A percentile compares a stretch with the other conserved stretches of the same genome.
Evolutionary conservation across 2,888 invertebrate species (phyloP).

Genomic region (Catocala sponsa): DNA sequence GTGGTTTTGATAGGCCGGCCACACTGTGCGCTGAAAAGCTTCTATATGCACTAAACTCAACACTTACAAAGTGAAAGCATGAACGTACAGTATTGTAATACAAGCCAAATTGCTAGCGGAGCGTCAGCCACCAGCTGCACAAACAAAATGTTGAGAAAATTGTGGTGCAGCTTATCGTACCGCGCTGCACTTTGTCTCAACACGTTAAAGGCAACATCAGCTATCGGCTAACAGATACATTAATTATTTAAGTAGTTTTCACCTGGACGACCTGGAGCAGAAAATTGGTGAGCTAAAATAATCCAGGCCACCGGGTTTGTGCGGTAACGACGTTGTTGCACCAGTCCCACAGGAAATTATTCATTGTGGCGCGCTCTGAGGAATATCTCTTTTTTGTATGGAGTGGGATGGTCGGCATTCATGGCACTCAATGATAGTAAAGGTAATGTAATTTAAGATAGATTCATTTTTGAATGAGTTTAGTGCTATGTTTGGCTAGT

Average conservation of each 20-base stretch:
- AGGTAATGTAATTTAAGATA: too few relatives aligned
- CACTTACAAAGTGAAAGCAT: background rate
- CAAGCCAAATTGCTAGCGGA: too few relatives aligned
- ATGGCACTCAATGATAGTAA: too few relatives aligned
- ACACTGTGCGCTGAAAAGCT: too few relatives aligned
- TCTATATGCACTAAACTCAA: too few relatives aligned
- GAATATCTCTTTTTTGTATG: background rate
- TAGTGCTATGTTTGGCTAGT: too few relatives aligned
- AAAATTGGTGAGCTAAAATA: background rate
- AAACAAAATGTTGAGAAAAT: background rate
- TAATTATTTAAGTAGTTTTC: conserved; percentile 4
- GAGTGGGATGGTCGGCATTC: too few relatives aligned
- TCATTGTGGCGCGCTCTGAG: background rate
- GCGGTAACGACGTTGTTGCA: background rate
- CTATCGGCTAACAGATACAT: background rate
- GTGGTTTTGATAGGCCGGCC: too few relatives aligned
- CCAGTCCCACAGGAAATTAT: conserved; percentile 1
- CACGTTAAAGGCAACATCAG: background rate
- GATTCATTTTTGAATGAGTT: too few relatives aligned
- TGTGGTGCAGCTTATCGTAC: background rate
- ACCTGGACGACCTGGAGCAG: background rate
- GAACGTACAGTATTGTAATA: background rate
- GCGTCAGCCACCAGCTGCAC: too few relatives aligned
- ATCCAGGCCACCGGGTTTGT: conserved; percentile 5
- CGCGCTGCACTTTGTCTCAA: background rate